These are phyloP conservation scores for Lates calcarifer DNA, from an alignment of 2,113 vertebrate genomes.

Conservation along the genomic window DNA sequence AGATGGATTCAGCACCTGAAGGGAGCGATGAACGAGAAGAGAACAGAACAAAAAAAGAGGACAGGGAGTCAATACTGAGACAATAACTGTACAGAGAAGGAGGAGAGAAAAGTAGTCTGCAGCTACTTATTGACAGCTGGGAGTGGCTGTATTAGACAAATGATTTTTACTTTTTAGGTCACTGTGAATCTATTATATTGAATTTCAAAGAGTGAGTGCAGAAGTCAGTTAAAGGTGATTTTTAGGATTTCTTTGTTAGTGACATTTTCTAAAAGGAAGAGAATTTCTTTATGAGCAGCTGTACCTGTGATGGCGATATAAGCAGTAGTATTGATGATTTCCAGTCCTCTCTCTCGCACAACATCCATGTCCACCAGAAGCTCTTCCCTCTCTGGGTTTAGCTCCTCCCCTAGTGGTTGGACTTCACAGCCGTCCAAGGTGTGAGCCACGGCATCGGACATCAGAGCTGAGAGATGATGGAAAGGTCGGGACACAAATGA, in stretches of 20 bases:
- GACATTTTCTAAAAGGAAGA: neutral
- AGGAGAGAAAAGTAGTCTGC: neutral
- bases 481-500: neutral
- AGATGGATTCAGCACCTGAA: slow-evolving; percentile 96
- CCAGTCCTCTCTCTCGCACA: slow-evolving; percentile 92
- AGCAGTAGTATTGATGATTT: slow-evolving; percentile 94
- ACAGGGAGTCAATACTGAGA: slow-evolving; percentile 34
- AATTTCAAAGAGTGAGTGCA: neutral
- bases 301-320: slow-evolving; percentile 95
- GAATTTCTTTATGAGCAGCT: neutral
- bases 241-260: neutral
- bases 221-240: neutral
- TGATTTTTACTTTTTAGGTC: slow-evolving; percentile 21
- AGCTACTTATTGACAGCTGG: slow-evolving; percentile 21
- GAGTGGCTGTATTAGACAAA: neutral
- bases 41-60: neutral
- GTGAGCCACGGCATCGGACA: slow-evolving; percentile 97
- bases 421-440: slow-evolving; percentile 97
- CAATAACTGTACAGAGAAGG: neutral
- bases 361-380: slow-evolving; percentile 91
- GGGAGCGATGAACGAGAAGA: slow-evolving; percentile 14
- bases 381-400: slow-evolving; percentile 93
- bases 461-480: slow-evolving; percentile 80
- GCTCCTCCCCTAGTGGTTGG: slow-evolving; percentile 92
- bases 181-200: neutral